Evolutionary conservation across 1,140 invertebrate species (phyloP).

Genomic region (Phenacoccus solenopsis): DNA sequence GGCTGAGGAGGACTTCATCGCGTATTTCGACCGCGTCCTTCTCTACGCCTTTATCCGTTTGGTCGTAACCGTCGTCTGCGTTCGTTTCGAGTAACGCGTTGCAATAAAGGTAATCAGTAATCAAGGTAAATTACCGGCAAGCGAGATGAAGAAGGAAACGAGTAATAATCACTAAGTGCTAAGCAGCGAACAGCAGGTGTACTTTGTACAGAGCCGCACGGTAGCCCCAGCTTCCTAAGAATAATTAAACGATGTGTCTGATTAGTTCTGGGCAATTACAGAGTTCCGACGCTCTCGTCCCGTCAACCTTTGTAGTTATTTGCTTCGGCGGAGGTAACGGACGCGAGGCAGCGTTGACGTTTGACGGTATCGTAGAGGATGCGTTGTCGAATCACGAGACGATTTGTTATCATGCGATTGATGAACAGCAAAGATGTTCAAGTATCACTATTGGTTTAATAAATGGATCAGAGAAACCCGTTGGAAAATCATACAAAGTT

Average conservation of each 20-base stretch:
- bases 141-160: background rate
- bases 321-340: background rate
- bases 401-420: too few relatives aligned
- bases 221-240: background rate
- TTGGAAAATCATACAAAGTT: too few relatives aligned
- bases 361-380: too few relatives aligned
- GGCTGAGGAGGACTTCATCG: too few relatives aligned
- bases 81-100: background rate
- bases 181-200: background rate
- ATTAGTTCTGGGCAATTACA: background rate
- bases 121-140: background rate
- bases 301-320: background rate
- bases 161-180: constrained; percentile 2
- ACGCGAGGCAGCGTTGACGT: background rate
- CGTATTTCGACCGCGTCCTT: too few relatives aligned
- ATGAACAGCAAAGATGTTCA: too few relatives aligned
- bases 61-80: too few relatives aligned
- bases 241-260: constrained; percentile 2
- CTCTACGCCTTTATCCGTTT: too few relatives aligned
- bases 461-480: too few relatives aligned
- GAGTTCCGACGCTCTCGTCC: background rate
- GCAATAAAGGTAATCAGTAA: background rate
- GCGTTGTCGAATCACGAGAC: too few relatives aligned
- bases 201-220: background rate
- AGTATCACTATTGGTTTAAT: too few relatives aligned